Percentiles rank a stretch among this genome's conserved stretches.
phyloP scores from a whole-genome alignment of 2,797 vertebrate species.

The Craterocephalus amniculus region DNA sequence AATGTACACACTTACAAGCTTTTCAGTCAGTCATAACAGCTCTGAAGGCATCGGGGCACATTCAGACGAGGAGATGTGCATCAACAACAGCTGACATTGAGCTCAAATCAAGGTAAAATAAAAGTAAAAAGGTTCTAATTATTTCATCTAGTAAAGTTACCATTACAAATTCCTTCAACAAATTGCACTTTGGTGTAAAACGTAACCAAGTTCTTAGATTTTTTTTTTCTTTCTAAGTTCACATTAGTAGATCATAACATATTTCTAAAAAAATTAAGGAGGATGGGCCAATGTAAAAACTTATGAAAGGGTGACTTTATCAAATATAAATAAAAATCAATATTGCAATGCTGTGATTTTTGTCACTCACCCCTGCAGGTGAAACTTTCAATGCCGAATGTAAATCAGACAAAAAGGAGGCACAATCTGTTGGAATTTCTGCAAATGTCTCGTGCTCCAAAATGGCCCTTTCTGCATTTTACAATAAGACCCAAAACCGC shows the following conservation, averaged over 20 bases:
- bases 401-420: conserved; percentile 80
- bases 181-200: conserved; percentile 91
- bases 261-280: conserved; percentile 63
- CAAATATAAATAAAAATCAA: conserved; percentile 58
- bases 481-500: conserved; percentile 25
- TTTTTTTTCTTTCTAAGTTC: conserved; percentile 55
- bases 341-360: conserved; percentile 64
- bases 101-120: conserved; percentile 34
- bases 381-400: conserved; percentile 60
- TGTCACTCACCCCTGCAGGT: conserved; percentile 58
- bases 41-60: conserved; percentile 82
- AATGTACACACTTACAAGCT: conserved; percentile 55
- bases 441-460: conserved; percentile 76
- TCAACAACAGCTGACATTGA: conserved; percentile 58
- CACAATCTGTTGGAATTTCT: conserved; percentile 80
- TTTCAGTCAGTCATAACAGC: conserved; percentile 57
- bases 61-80: conserved; percentile 78
- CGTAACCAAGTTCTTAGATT: conserved; percentile 76
- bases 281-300: conserved; percentile 68
- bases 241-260: conserved; percentile 57
- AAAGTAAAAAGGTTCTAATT: conserved; percentile 47
- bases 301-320: conserved; percentile 44
- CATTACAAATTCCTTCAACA: conserved; percentile 78
- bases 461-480: conserved; percentile 64
- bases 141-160: conserved; percentile 57